Conservation (phyloP, 2,113 vertebrate genomes). For the Progne subis region DNA sequence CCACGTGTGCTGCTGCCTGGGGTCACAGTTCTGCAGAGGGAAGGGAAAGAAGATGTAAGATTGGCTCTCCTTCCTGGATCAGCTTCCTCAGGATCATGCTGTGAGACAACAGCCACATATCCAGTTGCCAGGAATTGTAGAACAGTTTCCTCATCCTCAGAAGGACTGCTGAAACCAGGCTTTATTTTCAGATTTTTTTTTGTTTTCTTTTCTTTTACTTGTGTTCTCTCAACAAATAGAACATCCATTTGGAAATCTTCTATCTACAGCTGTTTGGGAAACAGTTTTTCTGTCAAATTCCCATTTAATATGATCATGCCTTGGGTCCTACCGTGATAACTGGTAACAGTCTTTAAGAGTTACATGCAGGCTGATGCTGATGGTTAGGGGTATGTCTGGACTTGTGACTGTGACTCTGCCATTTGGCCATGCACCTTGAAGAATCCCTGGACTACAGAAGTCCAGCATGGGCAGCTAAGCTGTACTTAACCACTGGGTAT, state of each 20-base stretch:
- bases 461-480: not conserved
- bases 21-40: not conserved
- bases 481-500: not conserved
- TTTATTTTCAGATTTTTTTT: not conserved
- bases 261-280: not conserved
- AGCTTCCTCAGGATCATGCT: not conserved
- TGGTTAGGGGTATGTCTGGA: not conserved
- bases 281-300: not conserved
- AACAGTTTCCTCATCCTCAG: not conserved
- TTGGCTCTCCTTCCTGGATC: not conserved
- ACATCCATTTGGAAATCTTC: not conserved
- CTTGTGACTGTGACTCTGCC: not conserved
- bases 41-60: not conserved
- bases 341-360: not conserved
- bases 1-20: not conserved
- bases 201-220: not conserved
- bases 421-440: not conserved
- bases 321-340: not conserved
- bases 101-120: rapidly evolving
- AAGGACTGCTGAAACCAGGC: not conserved
- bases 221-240: not conserved
- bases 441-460: not conserved
- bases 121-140: not conserved
- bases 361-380: not conserved
- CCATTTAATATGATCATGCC: not conserved